Evolutionary conservation across 2,113 vertebrate genomes (phyloP).

Genomic region (Callochromis pleurospilus): DNA sequence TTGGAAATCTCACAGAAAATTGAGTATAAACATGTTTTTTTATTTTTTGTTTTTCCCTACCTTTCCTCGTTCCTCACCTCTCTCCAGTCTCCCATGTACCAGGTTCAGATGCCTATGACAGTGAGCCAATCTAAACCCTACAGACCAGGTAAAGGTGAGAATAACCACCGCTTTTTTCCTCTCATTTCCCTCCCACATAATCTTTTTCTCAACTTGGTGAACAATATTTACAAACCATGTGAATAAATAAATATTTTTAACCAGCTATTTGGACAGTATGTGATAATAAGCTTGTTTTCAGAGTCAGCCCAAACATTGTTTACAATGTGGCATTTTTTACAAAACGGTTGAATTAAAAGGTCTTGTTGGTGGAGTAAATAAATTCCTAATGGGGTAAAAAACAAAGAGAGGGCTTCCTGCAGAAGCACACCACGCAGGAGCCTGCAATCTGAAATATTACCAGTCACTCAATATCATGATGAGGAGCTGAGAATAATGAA

Average conservation of each 20-base stretch:
- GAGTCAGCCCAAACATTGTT: background rate
- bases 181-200: background rate
- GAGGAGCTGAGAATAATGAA: background rate
- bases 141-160: conserved; percentile 99
- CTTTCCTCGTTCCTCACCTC: background rate
- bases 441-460: background rate
- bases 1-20: background rate
- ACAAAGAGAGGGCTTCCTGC: background rate
- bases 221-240: background rate
- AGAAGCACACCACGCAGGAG: background rate
- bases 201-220: background rate
- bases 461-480: background rate
- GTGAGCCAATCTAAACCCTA: conserved; percentile 98
- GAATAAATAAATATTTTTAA: background rate
- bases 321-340: background rate
- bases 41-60: background rate
- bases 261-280: background rate
- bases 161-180: conserved; percentile 54
- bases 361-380: background rate
- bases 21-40: conserved; percentile 4
- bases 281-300: background rate
- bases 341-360: background rate
- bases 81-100: conserved; percentile 88
- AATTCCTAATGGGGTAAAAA: background rate
- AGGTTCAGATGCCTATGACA: conserved; percentile 95